Conservation (phyloP, 2,797 vertebrate genomes). For the Manis pentadactyla region DNA sequence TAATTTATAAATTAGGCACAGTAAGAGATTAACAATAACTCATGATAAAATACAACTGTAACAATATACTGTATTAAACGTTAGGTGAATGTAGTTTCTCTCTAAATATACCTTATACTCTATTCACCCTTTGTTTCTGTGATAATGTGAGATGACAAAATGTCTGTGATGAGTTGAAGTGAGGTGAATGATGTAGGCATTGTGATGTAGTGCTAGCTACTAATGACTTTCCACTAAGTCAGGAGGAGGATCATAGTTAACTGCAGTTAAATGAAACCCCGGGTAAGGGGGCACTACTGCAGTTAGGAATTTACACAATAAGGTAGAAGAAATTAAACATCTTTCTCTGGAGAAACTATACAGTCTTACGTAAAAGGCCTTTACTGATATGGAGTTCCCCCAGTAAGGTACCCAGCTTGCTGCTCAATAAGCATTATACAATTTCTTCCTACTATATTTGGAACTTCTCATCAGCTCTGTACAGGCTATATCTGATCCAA, state of each 20-base stretch:
- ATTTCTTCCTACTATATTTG: background rate
- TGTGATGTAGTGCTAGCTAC: too few species aligned
- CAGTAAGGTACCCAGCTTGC: background rate
- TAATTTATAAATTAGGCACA: background rate
- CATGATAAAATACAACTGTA: background rate
- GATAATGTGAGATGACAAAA: too few species aligned
- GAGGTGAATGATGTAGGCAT: too few species aligned
- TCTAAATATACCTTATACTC: background rate
- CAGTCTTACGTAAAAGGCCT: background rate
- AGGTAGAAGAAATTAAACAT: background rate
- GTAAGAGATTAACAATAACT: background rate
- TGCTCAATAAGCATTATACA: background rate
- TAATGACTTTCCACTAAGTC: too few species aligned
- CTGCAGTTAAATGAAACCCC: too few species aligned
- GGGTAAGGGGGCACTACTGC: too few species aligned
- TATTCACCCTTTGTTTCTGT: too few species aligned
- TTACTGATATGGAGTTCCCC: background rate
- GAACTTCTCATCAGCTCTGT: background rate
- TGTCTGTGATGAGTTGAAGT: too few species aligned
- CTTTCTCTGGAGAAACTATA: constrained; percentile 25
- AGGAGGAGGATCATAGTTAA: too few species aligned
- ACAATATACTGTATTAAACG: background rate
- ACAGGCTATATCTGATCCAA: background rate
- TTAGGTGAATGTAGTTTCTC: background rate
- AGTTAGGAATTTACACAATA: background rate